Percentiles rank a stretch among this genome's conserved stretches.
Conservation (phyloP, 1,140 invertebrate genomes). For the Wiebesia pumilae region DNA sequence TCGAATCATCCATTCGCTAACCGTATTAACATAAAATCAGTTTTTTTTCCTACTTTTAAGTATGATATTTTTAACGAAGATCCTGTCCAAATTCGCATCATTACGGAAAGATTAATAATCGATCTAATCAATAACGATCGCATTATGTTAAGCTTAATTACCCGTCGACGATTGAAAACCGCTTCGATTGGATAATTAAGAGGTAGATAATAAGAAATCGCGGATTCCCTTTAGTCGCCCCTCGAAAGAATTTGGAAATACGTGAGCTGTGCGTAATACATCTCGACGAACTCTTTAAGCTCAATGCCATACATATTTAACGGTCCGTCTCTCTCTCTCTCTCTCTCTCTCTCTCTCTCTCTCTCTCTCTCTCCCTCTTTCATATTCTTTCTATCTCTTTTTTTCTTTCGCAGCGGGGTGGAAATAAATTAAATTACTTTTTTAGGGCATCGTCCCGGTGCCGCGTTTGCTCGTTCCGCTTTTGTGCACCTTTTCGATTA, state of each 20-base stretch:
- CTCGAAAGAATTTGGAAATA: slow-evolving; percentile 70
- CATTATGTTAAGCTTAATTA: neutral
- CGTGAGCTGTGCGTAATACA: slow-evolving; percentile 65
- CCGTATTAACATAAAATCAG: too few species aligned
- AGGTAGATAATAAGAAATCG: neutral
- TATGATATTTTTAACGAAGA: too few species aligned
- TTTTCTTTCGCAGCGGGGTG: slow-evolving; percentile 43
- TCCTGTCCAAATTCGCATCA: too few species aligned
- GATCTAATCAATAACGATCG: too few species aligned
- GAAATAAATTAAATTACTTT: slow-evolving; percentile 62
- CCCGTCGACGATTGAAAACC: neutral
- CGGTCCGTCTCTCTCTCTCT: too few species aligned
- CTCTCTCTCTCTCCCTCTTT: neutral
- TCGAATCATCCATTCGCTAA: too few species aligned
- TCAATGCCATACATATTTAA: slow-evolving; percentile 33
- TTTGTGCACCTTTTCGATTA: slow-evolving; percentile 36
- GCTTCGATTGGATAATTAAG: neutral
- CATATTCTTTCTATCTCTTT: neutral
- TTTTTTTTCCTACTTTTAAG: too few species aligned
- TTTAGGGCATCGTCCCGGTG: slow-evolving; percentile 16
- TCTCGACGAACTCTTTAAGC: slow-evolving; percentile 64
- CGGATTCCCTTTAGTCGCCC: slow-evolving; percentile 61
- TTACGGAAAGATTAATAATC: too few species aligned
- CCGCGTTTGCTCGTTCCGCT: neutral
- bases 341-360: too few species aligned